These are phyloP conservation scores for Monochamus saltuarius DNA, from an alignment of 1,140 invertebrate species.

Conservation along the genomic window DNA sequence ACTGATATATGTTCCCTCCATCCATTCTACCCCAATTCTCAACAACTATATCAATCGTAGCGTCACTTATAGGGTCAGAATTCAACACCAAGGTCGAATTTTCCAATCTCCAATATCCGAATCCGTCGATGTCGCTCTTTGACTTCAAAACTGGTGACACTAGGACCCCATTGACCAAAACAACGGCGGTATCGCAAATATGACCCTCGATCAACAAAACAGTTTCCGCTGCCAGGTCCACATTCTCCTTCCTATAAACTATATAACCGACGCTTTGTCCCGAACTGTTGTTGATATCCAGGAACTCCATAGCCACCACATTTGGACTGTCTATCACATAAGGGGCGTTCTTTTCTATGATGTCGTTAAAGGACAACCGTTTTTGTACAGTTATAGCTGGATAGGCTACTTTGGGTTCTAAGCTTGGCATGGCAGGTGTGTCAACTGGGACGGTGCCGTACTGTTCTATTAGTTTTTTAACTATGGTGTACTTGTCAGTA, in stretches of 20 bases:
- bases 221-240: conserved; percentile 37
- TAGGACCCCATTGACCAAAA: conserved; percentile 53
- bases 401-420: conserved; percentile 46
- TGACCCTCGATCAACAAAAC: conserved; percentile 51
- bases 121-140: conserved; percentile 44
- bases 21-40: conserved; percentile 63
- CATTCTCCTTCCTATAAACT: conserved; percentile 52
- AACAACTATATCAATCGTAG: conserved; percentile 57
- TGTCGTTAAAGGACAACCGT: conserved; percentile 43
- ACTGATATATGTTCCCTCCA: conserved; percentile 53
- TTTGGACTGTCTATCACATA: conserved; percentile 29
- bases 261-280: conserved; percentile 64
- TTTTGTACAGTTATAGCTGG: conserved; percentile 33
- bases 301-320: conserved; percentile 57
- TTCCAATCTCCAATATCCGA: conserved; percentile 53
- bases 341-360: conserved; percentile 39
- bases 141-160: conserved; percentile 43
- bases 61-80: conserved; percentile 27
- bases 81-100: conserved; percentile 40
- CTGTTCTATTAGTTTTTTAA: conserved; percentile 44
- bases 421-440: conserved; percentile 47
- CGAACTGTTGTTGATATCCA: conserved; percentile 56
- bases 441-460: conserved; percentile 52
- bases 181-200: conserved; percentile 58
- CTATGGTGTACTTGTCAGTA: conserved; percentile 52